phyloP scores from a whole-genome alignment of 30 jellyfish, hydroid and myxozoan genomes.

The Rhopilema esculentum region DNA sequence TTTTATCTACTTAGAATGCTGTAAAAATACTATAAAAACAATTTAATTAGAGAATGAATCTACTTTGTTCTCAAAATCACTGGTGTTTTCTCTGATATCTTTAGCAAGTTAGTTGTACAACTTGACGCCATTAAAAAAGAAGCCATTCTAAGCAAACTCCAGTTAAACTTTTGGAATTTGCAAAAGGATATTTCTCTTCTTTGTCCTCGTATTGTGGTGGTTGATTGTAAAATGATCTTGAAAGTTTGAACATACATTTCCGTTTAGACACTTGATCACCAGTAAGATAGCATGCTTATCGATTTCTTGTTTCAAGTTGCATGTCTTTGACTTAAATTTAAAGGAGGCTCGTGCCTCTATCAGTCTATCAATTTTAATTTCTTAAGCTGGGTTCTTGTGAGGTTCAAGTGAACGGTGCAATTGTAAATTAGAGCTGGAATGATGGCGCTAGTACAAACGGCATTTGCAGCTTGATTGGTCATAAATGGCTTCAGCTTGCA shows the following conservation, averaged over 20 bases:
- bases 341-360: constrained; percentile 68
- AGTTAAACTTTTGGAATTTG: constrained; percentile 62
- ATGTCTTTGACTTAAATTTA: constrained; percentile 29
- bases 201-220: constrained; percentile 50
- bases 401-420: constrained; percentile 70
- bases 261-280: too few species aligned
- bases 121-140: constrained; percentile 76
- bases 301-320: constrained; percentile 51
- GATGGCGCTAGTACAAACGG: constrained; percentile 67
- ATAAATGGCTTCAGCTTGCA: constrained; percentile 58
- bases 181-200: constrained; percentile 56
- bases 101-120: too few species aligned
- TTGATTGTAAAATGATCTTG: constrained; percentile 52
- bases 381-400: constrained; percentile 45
- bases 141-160: constrained; percentile 65
- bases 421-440: constrained; percentile 65
- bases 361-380: constrained; percentile 44
- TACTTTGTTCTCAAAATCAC: too few species aligned
- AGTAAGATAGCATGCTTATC: constrained; percentile 55
- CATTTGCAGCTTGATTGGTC: constrained; percentile 62
- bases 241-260: constrained; percentile 69
- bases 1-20: not conserved
- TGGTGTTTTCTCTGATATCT: too few species aligned
- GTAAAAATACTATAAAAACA: too few species aligned
- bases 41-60: too few species aligned